Evolutionary conservation across 2,113 vertebrate genomes (phyloP).

Genomic region (Myotis brandtii): DNA sequence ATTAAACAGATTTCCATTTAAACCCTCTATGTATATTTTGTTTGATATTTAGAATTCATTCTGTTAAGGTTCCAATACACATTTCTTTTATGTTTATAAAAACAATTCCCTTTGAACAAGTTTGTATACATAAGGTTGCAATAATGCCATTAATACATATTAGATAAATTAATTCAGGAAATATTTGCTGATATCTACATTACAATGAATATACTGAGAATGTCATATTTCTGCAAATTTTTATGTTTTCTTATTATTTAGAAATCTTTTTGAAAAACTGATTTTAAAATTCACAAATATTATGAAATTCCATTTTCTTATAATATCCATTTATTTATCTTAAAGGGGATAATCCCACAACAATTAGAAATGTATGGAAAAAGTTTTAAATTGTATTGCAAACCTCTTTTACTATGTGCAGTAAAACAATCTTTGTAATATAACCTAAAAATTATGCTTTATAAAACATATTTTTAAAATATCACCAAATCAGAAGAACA

Average conservation of each 20-base stretch:
- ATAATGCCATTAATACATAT: not conserved
- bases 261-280: not conserved
- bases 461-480: not conserved
- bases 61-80: not conserved
- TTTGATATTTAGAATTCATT: not conserved
- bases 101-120: not conserved
- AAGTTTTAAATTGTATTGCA: not conserved
- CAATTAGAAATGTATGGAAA: not conserved
- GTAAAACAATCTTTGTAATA: not conserved
- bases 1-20: not conserved
- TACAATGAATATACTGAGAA: not conserved
- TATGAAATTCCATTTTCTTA: not conserved
- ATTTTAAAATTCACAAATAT: not conserved
- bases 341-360: not conserved
- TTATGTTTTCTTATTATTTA: not conserved
- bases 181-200: not conserved
- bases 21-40: not conserved
- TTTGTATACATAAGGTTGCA: not conserved
- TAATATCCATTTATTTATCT: not conserved
- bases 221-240: not conserved
- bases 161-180: constrained; percentile 11
- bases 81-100: constrained; percentile 28
- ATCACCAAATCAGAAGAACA: not conserved
- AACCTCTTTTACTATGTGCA: not conserved
- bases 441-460: not conserved